Base-by-base conservation (phyloP, 2,888 invertebrate genomes). In the Dastarcus helophoroides region DNA sequence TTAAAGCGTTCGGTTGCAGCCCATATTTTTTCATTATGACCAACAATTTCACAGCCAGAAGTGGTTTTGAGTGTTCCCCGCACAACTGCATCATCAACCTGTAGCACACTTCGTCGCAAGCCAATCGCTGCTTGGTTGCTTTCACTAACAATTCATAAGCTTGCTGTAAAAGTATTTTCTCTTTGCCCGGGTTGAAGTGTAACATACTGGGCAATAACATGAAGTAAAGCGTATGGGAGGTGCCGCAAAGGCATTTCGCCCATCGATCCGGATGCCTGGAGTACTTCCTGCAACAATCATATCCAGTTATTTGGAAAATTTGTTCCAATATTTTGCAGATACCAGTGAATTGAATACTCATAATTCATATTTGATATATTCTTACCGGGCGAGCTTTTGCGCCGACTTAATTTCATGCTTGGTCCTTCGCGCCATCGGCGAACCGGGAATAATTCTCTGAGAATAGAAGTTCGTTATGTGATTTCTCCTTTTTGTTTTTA, bases 71-170 rank as follows among this genome's bases (percentile, higher is more conserved):
- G 57, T 94, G 88, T 41, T 86, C 79, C 4, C 97, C 94, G 63
- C 97, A 98, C 13, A 98, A 68, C 62, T 97, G 94, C 89, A 98
- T 94, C 79, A 98, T 85, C 29, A 95, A 85, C 36, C 98, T 75
- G 62, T 95, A 98, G 64, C 97, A 97, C 29, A 97, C 88, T 71
- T 95, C 95, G 65, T 95, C 95, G 50, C 88, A 86, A 21, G 83
- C 80, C 38, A 94, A 74, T 49, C 80, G 73, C 33, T 85, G 70
- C 45, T 82, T 80, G 42, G 90, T 88, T 54, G 95, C 89, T 43
- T 82, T 76, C 26, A 84, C 82, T 22, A 98, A 67, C 28, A 94
- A 65, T 51, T 90, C 86, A 53, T 85, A 91, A 1, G 93, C 91
- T 33, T 75, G 67, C 27, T 82, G 72, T 26, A 94, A 59, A 1